phyloP scores from a whole-genome alignment of 2,888 invertebrate species.

The Euclidia mi region DNA sequence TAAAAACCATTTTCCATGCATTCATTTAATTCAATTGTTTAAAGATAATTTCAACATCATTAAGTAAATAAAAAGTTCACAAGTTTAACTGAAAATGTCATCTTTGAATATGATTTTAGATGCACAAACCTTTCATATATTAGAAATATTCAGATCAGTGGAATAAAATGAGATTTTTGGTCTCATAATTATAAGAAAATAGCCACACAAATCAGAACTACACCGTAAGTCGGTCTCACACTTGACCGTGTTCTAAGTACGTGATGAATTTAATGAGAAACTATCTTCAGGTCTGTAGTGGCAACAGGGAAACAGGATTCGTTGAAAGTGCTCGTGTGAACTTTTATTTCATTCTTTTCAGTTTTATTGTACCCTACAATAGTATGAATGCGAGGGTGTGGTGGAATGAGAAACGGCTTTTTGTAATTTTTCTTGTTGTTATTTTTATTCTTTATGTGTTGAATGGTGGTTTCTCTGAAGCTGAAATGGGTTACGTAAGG shows the following conservation, averaged over 20 bases:
- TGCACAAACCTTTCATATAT: too few relatives aligned
- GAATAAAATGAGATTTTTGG: too few relatives aligned
- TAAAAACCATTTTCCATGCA: too few relatives aligned
- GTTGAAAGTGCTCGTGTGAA: not conserved
- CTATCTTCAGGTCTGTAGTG: constrained; percentile 17
- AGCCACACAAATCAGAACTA: too few relatives aligned
- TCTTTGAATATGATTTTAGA: too few relatives aligned
- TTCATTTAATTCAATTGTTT: too few relatives aligned
- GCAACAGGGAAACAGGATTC: constrained; percentile 16
- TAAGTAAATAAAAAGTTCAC: too few relatives aligned
- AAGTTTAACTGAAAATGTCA: too few relatives aligned
- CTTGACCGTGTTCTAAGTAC: constrained; percentile 7
- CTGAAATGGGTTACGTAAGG: not conserved
- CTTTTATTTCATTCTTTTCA: constrained; percentile 17
- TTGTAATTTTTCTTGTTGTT: constrained; percentile 20
- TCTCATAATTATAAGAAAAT: too few relatives aligned
- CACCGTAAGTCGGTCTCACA: not conserved
- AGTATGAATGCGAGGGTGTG: constrained; percentile 20
- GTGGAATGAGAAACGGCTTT: constrained; percentile 21
- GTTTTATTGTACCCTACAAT: constrained; percentile 32
- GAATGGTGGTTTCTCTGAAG: too few relatives aligned
- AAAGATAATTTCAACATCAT: too few relatives aligned
- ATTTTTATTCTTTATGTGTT: constrained; percentile 8
- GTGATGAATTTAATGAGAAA: constrained; percentile 34
- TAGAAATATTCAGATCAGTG: too few relatives aligned